phyloP scores from a whole-genome alignment of 35 echinoderm and acorn worm species.

The Chiridota heheva region DNA sequence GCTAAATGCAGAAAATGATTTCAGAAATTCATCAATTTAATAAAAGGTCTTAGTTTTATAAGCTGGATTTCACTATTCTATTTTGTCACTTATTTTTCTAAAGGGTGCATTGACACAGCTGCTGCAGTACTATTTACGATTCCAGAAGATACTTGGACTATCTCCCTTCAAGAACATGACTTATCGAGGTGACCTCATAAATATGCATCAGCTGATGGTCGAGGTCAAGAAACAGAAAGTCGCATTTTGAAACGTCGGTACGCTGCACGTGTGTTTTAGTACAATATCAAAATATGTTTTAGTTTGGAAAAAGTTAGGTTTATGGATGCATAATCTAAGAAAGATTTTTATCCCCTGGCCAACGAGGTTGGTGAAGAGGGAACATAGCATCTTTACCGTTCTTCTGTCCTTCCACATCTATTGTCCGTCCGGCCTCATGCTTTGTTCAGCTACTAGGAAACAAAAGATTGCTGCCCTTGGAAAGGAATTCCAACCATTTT shows the following conservation, averaged over 20 bases:
- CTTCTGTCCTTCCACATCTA: no score
- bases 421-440: no score
- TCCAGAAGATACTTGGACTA: slow-evolving; percentile 86
- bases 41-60: not conserved
- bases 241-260: slow-evolving; percentile 26
- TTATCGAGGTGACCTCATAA: slow-evolving; percentile 88
- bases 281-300: slow-evolving; percentile 32
- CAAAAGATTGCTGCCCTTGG: no score
- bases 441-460: no score
- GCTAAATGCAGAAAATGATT: no score
- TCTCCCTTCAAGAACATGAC: slow-evolving; percentile 89
- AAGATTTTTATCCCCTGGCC: no score
- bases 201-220: slow-evolving; percentile 99
- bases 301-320: no score
- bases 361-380: no score
- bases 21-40: no score
- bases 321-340: no score
- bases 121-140: slow-evolving; percentile 96
- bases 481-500: no score
- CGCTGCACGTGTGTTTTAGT: not conserved
- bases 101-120: slow-evolving; percentile 93
- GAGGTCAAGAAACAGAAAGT: slow-evolving; percentile 98
- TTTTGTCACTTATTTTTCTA: slow-evolving; percentile 6
- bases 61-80: not conserved
- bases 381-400: no score